These are phyloP conservation scores for Fregata magnificens DNA, from an alignment of 2,113 vertebrate species.

Conservation along the genomic window DNA sequence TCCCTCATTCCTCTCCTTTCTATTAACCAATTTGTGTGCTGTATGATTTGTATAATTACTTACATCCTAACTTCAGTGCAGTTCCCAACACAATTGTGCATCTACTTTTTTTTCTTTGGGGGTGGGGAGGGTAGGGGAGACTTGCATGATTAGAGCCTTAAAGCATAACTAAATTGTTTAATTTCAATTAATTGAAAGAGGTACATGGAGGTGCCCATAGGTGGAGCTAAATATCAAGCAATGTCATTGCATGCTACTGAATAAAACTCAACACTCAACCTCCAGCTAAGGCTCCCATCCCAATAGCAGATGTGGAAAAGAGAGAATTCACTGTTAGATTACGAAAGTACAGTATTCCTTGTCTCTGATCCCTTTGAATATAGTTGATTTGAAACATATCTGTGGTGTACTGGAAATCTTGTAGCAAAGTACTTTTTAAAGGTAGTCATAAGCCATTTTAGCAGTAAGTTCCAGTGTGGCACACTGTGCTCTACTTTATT, in stretches of 20 bases:
- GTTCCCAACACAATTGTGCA: background rate
- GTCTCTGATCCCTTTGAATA: background rate
- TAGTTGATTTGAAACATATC: background rate
- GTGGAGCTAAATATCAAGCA: constrained; percentile 45
- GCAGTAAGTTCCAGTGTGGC: background rate
- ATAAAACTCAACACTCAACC: background rate
- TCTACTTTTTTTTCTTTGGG: background rate
- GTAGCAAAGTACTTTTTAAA: background rate
- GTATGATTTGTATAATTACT: background rate
- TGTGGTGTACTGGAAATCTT: background rate
- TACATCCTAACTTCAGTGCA: background rate
- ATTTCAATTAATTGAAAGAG: background rate
- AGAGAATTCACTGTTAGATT: background rate
- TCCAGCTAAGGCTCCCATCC: background rate
- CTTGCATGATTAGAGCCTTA: background rate
- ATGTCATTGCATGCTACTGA: background rate
- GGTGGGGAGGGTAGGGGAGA: background rate
- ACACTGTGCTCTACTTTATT: background rate
- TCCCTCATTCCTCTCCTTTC: background rate
- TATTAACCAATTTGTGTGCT: background rate
- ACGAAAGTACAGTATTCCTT: background rate
- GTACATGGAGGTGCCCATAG: background rate
- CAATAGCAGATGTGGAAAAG: background rate
- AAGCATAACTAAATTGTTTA: fast-evolving
- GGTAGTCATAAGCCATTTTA: background rate